These are phyloP conservation scores for Knipowitschia caucasica DNA, from an alignment of 2,797 vertebrate genomes.

Conservation along the genomic window DNA sequence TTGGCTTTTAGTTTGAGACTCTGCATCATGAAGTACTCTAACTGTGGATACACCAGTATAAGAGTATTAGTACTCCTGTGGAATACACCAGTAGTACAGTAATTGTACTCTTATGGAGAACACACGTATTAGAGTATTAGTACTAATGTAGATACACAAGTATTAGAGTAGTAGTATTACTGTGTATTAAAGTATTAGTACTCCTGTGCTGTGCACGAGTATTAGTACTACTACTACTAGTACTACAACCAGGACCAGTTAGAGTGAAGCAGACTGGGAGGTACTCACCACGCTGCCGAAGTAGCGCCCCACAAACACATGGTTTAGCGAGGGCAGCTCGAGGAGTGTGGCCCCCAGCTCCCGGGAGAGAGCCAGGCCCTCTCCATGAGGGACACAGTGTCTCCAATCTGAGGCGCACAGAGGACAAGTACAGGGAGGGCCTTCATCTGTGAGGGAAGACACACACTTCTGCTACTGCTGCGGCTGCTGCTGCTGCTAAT, in stretches of 20 bases:
- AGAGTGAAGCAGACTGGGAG: no score
- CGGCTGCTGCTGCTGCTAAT: neutral
- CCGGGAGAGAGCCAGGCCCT: constrained; percentile 90
- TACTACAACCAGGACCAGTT: no score
- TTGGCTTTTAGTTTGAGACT: constrained; percentile 94
- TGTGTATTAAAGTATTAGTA: no score
- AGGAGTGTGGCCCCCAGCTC: constrained; percentile 92
- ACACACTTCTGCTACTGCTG: constrained; percentile 7
- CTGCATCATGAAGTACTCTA: constrained; percentile 98
- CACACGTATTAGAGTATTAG: constrained; percentile 20
- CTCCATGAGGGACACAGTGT: constrained; percentile 86
- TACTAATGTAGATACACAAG: constrained; percentile 51
- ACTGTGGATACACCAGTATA: constrained; percentile 65
- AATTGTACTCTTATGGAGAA: constrained; percentile 86
- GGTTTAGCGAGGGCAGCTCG: constrained; percentile 89
- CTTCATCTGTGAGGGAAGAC: constrained; percentile 74
- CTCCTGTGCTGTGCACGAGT: no score
- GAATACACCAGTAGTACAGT: constrained; percentile 34
- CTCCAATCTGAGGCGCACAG: constrained; percentile 91
- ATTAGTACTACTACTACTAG: no score
- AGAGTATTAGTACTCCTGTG: constrained; percentile 5
- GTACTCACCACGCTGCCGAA: constrained; percentile 92
- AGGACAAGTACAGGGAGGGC: constrained; percentile 89
- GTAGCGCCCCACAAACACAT: constrained; percentile 91
- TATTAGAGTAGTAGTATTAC: constrained; percentile 9